Conservation (phyloP, 1,140 invertebrate genomes). For the Apis laboriosa region DNA sequence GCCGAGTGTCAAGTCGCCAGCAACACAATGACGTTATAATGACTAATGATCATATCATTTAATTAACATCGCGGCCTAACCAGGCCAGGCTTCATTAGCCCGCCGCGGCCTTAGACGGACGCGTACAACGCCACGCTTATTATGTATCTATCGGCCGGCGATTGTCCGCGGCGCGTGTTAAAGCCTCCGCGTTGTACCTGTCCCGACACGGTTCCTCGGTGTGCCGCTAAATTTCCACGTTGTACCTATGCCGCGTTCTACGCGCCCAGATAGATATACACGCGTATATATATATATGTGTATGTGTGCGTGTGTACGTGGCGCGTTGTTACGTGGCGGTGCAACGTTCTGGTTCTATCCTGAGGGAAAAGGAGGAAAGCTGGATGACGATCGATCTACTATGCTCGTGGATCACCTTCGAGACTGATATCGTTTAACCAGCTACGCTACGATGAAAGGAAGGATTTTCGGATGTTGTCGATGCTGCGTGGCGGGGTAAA, state of each 20-base stretch:
- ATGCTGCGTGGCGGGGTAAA: background rate
- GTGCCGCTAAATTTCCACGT: conserved; percentile 75
- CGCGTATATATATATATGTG: too few relatives aligned
- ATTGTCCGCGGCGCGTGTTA: conserved; percentile 77
- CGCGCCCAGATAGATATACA: background rate
- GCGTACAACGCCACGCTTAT: conserved; percentile 71
- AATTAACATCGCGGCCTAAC: conserved; percentile 80
- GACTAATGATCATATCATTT: conserved; percentile 82
- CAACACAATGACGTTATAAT: conserved; percentile 78
- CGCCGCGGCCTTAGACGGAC: conserved; percentile 71
- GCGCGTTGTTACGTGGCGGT: background rate
- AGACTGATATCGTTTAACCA: conserved; percentile 3
- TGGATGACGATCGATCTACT: conserved; percentile 51
- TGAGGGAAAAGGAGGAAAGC: conserved; percentile 48
- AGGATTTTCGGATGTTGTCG: background rate
- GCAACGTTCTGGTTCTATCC: conserved; percentile 26
- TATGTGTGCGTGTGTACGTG: background rate
- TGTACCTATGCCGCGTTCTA: conserved; percentile 58
- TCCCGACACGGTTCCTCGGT: conserved; percentile 75
- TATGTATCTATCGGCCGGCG: conserved; percentile 76
- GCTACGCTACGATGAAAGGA: background rate
- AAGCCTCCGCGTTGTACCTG: conserved; percentile 73
- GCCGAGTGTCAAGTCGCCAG: conserved; percentile 59
- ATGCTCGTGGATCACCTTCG: conserved; percentile 46
- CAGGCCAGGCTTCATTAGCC: conserved; percentile 78